Evolutionary conservation across 2,113 vertebrate genomes (phyloP), one percentile per base, ranked within the genome.

Genomic region (Calonectris borealis): DNA sequence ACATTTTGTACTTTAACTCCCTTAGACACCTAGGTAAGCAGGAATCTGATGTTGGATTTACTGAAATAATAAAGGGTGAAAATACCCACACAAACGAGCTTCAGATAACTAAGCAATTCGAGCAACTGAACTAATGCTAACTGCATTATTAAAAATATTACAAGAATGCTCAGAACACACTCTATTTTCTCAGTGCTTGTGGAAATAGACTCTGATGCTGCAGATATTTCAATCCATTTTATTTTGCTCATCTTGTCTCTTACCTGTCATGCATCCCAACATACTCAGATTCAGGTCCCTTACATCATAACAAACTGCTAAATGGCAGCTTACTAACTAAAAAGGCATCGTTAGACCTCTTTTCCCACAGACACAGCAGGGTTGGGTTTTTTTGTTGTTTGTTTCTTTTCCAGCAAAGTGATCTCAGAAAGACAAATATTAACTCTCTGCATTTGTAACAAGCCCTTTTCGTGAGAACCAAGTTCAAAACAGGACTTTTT

Each of bases 401-500:
- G 72, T 77, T 91, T 90, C 51, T 31, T 58, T 96, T 94, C 75
- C 88, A 97, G 71, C 60, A 15, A 49, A 85, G 19, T 48, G 69
- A 93, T 65, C 81, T 87, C 94, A 94, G 83, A 91, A 89, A 70
- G 79, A 86, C 55, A 97, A 94, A 80, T 73, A 86, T 31, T 73
- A 85, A 38, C 78, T 83, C 68, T 26, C 90, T 44, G 72, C 48
- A 42, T 83, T 49, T 88, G 55, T 83, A 77, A 81, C 68, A 80
- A 83, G 64, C 27, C 38, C 51, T 38, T 1, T 7, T 60, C 51
- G 1, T 96, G 95, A 96, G 95, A 97, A 89, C 80, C 34, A 32
- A 68, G 55, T 44, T 84, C 61, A 78, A 71, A 96, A 32, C 64
- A 68, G 16, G 29, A 68, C 25, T 86, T 91, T 51, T 64, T 86